Evolutionary conservation across 53 echinoderm and acorn worm species (phyloP).

Genomic region (Echinarachnius parma): DNA sequence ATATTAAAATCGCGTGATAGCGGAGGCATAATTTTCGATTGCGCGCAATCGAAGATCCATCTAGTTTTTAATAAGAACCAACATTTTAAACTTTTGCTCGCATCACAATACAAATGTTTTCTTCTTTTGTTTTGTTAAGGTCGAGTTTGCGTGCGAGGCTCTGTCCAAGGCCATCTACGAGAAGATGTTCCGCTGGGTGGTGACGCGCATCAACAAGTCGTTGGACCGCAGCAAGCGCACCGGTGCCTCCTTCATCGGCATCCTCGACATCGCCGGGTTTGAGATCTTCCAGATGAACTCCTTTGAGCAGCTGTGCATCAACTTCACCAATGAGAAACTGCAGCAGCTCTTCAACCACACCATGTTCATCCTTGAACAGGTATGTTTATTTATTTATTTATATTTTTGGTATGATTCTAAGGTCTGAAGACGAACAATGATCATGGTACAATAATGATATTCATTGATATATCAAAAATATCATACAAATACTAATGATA

Average conservation of each 20-base stretch:
- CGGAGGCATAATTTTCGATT: no score
- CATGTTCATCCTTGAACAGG: constrained; percentile 99
- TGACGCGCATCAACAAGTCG: constrained; percentile 84
- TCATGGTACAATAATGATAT: no score
- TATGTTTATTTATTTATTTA: no score
- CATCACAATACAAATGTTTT: no score
- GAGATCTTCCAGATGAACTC: constrained; percentile 99
- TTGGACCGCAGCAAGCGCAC: constrained; percentile 87
- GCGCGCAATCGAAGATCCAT: no score
- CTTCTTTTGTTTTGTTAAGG: constrained; percentile 54
- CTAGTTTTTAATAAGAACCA: no score
- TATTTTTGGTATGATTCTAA: not conserved
- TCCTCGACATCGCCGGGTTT: constrained; percentile 98
- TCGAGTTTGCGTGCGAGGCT: constrained; percentile 90
- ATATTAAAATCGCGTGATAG: no score
- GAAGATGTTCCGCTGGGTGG: constrained; percentile 90
- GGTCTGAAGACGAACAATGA: not conserved
- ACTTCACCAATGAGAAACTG: constrained; percentile 98
- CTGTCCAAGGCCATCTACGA: constrained; percentile 94
- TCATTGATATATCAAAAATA: no score
- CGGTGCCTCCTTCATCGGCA: constrained; percentile 96
- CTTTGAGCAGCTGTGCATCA: constrained; percentile 97
- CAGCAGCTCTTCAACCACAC: constrained; percentile 99
- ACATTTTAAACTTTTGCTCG: no score
- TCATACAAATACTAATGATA: no score